phyloP scores from a whole-genome alignment of 2,113 vertebrate genomes.

The Phaethornis superciliosus region DNA sequence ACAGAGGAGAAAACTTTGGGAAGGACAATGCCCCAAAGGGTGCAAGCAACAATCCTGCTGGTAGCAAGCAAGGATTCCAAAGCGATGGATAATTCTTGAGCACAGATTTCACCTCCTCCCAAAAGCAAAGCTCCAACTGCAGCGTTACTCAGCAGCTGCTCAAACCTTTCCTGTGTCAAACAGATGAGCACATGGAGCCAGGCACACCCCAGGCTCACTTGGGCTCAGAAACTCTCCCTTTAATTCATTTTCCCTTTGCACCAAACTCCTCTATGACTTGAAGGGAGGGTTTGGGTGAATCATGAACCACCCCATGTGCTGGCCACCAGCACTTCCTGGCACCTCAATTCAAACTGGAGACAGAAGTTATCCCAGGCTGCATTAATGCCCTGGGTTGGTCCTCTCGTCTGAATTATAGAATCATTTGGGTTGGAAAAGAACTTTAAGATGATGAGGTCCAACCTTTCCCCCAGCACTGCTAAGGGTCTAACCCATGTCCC shows the following conservation, averaged over 20 bases:
- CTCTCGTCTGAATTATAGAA: background rate
- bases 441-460: too few relatives aligned
- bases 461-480: too few relatives aligned
- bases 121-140: background rate
- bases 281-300: background rate
- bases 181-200: background rate
- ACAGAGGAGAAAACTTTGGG: background rate
- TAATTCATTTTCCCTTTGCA: background rate
- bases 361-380: background rate
- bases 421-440: too few relatives aligned
- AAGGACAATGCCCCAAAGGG: background rate
- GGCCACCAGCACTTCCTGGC: background rate
- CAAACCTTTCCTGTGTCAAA: background rate
- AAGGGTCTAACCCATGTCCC: too few relatives aligned
- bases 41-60: background rate
- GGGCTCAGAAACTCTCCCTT: background rate
- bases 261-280: background rate
- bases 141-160: background rate
- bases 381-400: background rate
- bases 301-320: background rate
- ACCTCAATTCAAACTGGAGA: background rate
- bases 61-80: fast-evolving
- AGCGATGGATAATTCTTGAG: background rate
- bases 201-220: background rate
- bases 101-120: background rate